Evolutionary conservation across 2,797 vertebrate genomes (phyloP).

Genomic region (Myotis planiceps): DNA sequence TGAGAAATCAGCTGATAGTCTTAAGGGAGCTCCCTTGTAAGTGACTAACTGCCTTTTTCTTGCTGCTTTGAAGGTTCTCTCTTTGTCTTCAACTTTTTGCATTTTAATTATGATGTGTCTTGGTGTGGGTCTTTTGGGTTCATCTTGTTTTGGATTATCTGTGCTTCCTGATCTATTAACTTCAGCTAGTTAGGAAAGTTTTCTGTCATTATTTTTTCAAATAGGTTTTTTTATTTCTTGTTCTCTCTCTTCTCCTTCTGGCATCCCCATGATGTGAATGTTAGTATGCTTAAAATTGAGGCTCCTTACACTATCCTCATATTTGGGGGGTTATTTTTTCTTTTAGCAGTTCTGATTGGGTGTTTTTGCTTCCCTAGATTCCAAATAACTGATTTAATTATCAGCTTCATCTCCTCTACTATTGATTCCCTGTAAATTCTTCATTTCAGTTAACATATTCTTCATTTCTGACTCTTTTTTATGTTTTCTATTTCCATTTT

Average conservation of each 20-base stretch:
- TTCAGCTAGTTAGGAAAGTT: background rate
- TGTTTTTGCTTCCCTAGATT: background rate
- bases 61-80: background rate
- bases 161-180: background rate
- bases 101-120: background rate
- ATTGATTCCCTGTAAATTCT: background rate
- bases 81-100: background rate
- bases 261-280: background rate
- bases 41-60: background rate
- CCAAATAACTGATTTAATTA: background rate
- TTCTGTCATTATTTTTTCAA: background rate
- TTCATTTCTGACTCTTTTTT: background rate
- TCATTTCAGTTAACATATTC: background rate
- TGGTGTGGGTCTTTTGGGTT: background rate
- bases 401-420: background rate
- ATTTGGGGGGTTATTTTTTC: background rate
- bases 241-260: background rate
- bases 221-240: background rate
- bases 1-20: background rate
- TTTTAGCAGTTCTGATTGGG: background rate
- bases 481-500: background rate
- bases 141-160: background rate
- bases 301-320: background rate
- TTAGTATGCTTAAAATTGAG: background rate
- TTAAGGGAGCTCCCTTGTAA: background rate